These are phyloP conservation scores for Cheilosia grossa DNA, from an alignment of 2,888 invertebrate species.

Conservation along the genomic window DNA sequence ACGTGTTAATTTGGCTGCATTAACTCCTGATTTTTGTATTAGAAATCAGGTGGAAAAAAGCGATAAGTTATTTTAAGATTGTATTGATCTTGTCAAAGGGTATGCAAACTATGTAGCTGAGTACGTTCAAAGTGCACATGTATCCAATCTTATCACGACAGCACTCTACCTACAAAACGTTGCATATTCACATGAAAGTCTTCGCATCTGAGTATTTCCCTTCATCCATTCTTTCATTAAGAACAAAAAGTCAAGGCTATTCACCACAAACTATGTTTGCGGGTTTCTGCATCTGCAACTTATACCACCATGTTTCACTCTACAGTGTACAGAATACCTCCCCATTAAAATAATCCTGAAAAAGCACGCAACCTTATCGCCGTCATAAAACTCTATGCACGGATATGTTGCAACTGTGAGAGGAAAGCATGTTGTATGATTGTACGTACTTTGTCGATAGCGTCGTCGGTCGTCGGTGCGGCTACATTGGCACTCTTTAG, in stretches of 20 bases:
- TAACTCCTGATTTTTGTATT: too few relatives aligned
- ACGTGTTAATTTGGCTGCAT: too few relatives aligned
- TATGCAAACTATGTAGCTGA: too few relatives aligned
- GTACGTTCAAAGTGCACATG: too few relatives aligned
- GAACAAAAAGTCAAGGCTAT: constrained; percentile 46
- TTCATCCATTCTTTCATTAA: background rate
- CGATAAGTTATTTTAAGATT: too few relatives aligned
- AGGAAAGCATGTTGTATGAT: background rate
- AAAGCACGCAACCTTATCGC: constrained; percentile 31
- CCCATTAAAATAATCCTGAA: constrained; percentile 51
- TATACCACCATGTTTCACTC: constrained; percentile 14
- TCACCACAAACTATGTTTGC: constrained; percentile 41
- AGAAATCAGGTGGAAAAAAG: too few relatives aligned
- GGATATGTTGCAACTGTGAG: background rate
- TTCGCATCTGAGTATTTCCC: background rate
- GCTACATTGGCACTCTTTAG: background rate
- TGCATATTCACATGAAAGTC: background rate
- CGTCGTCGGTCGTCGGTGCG: background rate
- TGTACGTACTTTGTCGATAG: constrained; percentile 1
- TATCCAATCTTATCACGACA: too few relatives aligned
- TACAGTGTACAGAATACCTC: constrained; percentile 11
- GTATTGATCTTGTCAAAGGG: too few relatives aligned
- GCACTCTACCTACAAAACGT: background rate
- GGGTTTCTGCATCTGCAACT: constrained; percentile 22
- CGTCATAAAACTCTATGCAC: constrained; percentile 13